Evolutionary conservation across 1,140 invertebrate genomes (phyloP).

Genomic region (Chironomus striatipennis): DNA sequence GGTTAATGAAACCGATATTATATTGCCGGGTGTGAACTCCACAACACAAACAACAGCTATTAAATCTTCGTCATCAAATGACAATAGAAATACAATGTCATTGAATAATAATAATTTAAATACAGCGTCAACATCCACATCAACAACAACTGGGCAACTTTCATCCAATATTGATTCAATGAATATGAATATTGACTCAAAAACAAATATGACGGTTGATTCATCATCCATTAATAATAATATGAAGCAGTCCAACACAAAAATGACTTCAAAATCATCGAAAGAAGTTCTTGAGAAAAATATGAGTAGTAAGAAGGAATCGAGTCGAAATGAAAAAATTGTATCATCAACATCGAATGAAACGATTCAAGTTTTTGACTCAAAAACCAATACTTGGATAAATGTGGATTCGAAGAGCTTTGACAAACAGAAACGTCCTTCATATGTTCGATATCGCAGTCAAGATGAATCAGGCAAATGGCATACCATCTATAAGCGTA

Average conservation of each 20-base stretch:
- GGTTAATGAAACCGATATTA: constrained; percentile 18
- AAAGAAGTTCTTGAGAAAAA: constrained; percentile 14
- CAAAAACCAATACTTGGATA: constrained; percentile 39
- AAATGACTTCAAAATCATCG: background rate
- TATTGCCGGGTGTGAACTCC: background rate
- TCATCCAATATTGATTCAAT: background rate
- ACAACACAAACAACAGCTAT: background rate
- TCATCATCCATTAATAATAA: background rate
- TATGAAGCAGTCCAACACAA: background rate
- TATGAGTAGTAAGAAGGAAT: background rate
- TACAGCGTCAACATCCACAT: background rate
- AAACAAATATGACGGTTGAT: background rate
- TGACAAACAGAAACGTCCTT: constrained; percentile 28
- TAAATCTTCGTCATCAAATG: background rate
- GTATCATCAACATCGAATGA: constrained; percentile 25
- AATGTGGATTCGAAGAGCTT: constrained; percentile 34
- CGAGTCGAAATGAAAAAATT: constrained; percentile 8
- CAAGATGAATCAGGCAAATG: constrained; percentile 35
- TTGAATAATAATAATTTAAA: background rate
- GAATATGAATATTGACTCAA: background rate
- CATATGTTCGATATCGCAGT: constrained; percentile 38
- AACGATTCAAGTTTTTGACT: constrained; percentile 37
- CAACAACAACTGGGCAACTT: background rate
- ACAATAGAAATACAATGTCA: background rate
- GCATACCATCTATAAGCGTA: constrained; percentile 39